These are phyloP conservation scores for Coracopsis vasa DNA, from an alignment of 2,113 vertebrate species.

Conservation along the genomic window DNA sequence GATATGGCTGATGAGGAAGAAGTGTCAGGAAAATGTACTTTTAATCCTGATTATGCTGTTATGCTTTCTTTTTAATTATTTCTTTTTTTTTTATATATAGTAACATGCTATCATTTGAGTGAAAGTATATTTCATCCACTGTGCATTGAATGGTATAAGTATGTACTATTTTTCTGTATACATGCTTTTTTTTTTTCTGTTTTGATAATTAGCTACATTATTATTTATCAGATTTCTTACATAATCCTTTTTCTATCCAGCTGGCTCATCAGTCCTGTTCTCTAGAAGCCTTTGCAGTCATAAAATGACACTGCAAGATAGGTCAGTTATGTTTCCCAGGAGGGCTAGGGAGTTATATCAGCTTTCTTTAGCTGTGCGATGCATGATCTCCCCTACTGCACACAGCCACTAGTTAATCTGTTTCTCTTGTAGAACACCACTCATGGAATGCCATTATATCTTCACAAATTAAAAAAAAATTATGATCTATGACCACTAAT, in stretches of 20 bases:
- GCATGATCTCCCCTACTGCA: neutral
- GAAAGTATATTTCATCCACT: neutral
- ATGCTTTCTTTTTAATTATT: neutral
- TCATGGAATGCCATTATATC: neutral
- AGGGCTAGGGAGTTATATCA: neutral
- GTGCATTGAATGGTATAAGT: neutral
- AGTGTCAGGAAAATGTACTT: neutral
- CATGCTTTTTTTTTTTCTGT: neutral
- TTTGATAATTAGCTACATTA: neutral
- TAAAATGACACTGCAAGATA: neutral
- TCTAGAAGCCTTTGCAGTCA: neutral
- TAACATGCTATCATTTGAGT: neutral
- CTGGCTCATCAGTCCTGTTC: neutral
- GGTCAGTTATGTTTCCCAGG: neutral
- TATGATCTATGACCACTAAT: neutral
- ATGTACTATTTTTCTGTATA: neutral
- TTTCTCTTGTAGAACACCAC: neutral
- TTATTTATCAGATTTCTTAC: neutral
- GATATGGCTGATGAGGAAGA: neutral
- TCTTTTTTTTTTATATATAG: neutral
- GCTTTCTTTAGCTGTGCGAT: neutral
- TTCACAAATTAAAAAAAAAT: neutral
- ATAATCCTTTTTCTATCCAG: neutral
- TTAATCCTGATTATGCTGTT: neutral
- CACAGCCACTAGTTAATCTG: neutral